Base-by-base conservation (phyloP, 2,888 invertebrate species). In the Nezara viridula region DNA sequence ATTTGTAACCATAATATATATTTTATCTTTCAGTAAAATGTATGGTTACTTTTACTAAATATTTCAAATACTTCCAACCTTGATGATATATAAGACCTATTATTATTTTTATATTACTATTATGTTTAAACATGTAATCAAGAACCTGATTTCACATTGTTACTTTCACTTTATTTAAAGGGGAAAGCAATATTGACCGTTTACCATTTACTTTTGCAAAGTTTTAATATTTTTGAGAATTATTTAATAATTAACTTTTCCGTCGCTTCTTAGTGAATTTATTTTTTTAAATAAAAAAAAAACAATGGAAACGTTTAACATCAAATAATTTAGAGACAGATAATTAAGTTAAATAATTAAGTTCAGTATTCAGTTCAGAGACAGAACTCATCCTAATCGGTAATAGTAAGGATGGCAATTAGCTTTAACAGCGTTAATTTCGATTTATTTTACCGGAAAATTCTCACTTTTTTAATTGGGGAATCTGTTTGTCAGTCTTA, bases 111-210 rank as follows among this genome's bases (percentile, higher is more conserved):
- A n/a, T n/a, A 19, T 27, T 66, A 4, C 66, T 32, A 16, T 66
- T 32, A 66, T 73, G 19, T 73, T 19, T 73, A 37, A 73, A 73
- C 66, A 73, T 73, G 37, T 73, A 73, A 73, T 73, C 37, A 73
- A 4, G 32, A 73, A 37, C 66, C 32, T 37, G 66, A 73, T 73
- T 73, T 73, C 66, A 19, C 66, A 73, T 73, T 73, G 37, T 73
- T 73, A 73, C 66, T 73, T 73, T 73, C 66, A 73, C 66, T 73
- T 37, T 73, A 73, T 73, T 73, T 73, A 37, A 73, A 73, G 66
- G 66, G 19, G 66, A 73, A 60, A 37, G 32, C 66, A 37, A n/a
- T 73, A 73, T 32, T 73, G 37, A 37, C 66, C 66, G 66, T 73
- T 73, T 27, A 37, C 0, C 0, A 37, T 73, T 73, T 37, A 73